A percentile compares a stretch with the other conserved stretches of the same genome.
These are phyloP conservation scores for Macrotis lagotis DNA, from an alignment of 2,113 vertebrate species.

Conservation along the genomic window DNA sequence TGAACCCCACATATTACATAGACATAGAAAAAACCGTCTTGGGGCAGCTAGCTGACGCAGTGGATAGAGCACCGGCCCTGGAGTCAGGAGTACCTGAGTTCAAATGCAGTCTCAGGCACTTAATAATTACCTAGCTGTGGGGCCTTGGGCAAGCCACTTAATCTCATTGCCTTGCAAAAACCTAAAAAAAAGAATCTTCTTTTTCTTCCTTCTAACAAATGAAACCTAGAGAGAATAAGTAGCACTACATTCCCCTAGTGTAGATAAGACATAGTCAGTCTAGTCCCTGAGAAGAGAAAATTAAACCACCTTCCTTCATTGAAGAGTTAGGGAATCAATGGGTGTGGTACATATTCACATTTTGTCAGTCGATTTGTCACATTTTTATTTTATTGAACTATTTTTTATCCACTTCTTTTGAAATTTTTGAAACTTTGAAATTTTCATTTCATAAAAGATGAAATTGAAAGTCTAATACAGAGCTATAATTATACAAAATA, in stretches of 20 bases:
- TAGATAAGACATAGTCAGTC: not conserved
- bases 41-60: too few relatives aligned
- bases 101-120: too few relatives aligned
- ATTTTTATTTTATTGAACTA: not conserved
- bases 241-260: not conserved
- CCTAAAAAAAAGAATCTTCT: too few relatives aligned
- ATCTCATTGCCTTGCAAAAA: too few relatives aligned
- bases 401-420: not conserved
- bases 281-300: not conserved
- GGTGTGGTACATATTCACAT: not conserved
- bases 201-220: not conserved
- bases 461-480: slow-evolving; percentile 86
- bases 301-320: not conserved
- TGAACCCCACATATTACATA: not conserved
- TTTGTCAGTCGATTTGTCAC: not conserved
- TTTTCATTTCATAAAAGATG: not conserved
- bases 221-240: not conserved
- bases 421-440: not conserved
- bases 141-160: too few relatives aligned
- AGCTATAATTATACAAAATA: slow-evolving; percentile 88
- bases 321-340: not conserved
- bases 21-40: too few relatives aligned
- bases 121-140: too few relatives aligned
- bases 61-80: too few relatives aligned
- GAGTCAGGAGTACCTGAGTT: too few relatives aligned